These are phyloP conservation scores for Cephalophus harveyi DNA, from an alignment of 2,113 vertebrate species.

Conservation along the genomic window DNA sequence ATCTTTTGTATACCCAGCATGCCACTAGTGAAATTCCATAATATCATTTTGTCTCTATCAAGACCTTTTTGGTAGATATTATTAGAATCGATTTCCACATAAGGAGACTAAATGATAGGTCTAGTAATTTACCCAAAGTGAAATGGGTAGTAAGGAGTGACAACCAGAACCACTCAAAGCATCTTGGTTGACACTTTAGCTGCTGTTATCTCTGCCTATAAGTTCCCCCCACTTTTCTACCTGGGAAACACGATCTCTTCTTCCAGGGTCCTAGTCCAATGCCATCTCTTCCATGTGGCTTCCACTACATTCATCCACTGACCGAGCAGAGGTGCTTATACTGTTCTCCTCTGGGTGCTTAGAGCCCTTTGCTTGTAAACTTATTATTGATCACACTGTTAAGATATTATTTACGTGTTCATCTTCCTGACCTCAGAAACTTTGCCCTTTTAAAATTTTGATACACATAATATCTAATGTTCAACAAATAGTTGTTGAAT, in stretches of 20 bases:
- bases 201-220: background rate
- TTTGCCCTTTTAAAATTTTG: background rate
- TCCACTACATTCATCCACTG: background rate
- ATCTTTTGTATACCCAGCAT: background rate
- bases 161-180: background rate
- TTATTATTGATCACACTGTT: background rate
- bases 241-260: rapidly evolving
- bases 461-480: background rate
- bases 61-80: background rate
- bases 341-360: background rate
- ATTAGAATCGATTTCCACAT: background rate
- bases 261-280: rapidly evolving
- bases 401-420: background rate
- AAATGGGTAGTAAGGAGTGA: no score
- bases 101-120: background rate
- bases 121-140: background rate
- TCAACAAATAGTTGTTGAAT: background rate
- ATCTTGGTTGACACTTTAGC: background rate
- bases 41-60: background rate
- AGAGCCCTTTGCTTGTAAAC: rapidly evolving
- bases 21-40: background rate
- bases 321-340: background rate
- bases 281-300: rapidly evolving
- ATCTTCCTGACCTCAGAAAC: background rate
- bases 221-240: background rate